Evolutionary conservation across 2,113 vertebrate genomes (phyloP).

Genomic region (Mesocricetus auratus): DNA sequence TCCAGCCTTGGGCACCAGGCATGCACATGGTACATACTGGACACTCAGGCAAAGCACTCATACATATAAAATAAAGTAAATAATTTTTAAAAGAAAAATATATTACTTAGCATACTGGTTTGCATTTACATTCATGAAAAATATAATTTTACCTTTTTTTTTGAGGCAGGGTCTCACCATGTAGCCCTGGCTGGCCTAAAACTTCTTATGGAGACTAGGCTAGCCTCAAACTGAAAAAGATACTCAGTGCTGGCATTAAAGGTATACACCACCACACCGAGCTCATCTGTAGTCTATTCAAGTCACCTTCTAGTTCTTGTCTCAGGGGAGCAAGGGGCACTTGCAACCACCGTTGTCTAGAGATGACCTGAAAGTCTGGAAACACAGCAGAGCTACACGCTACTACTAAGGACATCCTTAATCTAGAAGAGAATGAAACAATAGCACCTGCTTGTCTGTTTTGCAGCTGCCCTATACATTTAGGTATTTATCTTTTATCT

Average conservation of each 20-base stretch:
- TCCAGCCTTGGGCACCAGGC: background rate
- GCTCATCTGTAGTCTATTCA: background rate
- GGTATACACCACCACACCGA: background rate
- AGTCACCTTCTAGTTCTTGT: background rate
- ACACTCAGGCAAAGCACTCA: background rate
- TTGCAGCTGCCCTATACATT: background rate
- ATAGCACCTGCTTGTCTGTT: background rate
- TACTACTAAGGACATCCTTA: background rate
- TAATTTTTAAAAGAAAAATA: background rate
- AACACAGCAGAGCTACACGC: background rate
- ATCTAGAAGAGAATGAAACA: background rate
- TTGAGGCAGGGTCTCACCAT: background rate
- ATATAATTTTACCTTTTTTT: background rate
- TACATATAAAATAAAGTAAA: background rate
- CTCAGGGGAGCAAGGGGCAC: background rate
- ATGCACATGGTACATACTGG: too few relatives aligned
- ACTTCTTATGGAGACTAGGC: background rate
- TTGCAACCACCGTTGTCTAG: background rate
- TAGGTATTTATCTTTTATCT: background rate
- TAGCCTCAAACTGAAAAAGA: background rate
- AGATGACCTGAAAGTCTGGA: background rate
- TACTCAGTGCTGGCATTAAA: background rate
- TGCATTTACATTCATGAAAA: conserved; percentile 8
- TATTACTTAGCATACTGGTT: background rate
- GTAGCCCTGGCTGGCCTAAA: background rate